phyloP scores from a whole-genome alignment of 2,888 invertebrate genomes.

The Caenorhabditis parvicauda region DNA sequence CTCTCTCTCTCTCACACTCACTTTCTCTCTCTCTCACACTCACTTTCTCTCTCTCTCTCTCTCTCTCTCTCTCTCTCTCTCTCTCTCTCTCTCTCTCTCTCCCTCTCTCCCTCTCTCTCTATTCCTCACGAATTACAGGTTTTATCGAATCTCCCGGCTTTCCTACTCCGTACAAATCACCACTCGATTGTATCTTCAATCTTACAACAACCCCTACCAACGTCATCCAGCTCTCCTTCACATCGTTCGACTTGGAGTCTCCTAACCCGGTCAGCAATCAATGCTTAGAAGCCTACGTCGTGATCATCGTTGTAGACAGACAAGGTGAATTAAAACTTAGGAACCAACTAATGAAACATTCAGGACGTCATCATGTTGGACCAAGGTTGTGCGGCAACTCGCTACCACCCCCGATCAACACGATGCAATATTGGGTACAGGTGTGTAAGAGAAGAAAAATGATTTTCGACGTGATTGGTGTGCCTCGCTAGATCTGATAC shows the following conservation, averaged over 20 bases:
- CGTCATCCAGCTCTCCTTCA: slow-evolving; percentile 49
- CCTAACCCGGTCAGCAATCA: slow-evolving; percentile 34
- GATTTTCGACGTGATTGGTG: no score
- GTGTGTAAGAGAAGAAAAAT: no score
- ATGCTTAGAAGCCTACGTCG: slow-evolving; percentile 58
- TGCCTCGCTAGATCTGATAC: no score
- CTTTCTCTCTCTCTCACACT: no score
- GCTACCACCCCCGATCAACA: slow-evolving; percentile 34
- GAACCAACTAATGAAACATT: not conserved
- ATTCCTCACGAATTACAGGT: slow-evolving; percentile 23
- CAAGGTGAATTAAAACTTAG: slow-evolving; percentile 6
- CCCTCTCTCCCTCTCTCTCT: slow-evolving; percentile 1
- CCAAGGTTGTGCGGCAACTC: slow-evolving; percentile 41
- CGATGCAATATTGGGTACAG: slow-evolving; percentile 42
- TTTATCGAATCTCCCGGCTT: slow-evolving; percentile 38
- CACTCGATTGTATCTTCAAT: slow-evolving; percentile 43
- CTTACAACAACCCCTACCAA: slow-evolving; percentile 38
- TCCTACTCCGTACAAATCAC: slow-evolving; percentile 41
- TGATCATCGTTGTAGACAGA: slow-evolving; percentile 48
- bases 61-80: not conserved
- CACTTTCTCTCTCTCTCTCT: no score
- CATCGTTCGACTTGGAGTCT: slow-evolving; percentile 45
- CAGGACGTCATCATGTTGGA: slow-evolving; percentile 45
- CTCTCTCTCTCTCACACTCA: no score
- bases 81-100: not conserved